Percentiles rank a stretch among this genome's conserved stretches.
Conservation (phyloP, 2,113 vertebrate species). For the Bungarus multicinctus region DNA sequence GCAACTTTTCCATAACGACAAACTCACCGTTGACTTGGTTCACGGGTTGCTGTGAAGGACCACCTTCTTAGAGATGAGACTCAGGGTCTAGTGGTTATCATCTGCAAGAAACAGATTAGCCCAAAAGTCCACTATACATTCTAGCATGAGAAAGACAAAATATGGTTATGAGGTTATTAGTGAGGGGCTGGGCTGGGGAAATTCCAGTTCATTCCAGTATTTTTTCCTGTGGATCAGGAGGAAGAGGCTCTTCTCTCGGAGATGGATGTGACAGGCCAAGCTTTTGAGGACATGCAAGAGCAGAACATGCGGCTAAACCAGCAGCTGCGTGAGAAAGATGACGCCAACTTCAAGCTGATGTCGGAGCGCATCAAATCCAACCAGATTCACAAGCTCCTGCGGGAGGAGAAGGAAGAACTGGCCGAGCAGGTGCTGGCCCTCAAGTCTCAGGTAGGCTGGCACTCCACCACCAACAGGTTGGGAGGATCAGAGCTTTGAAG, state of each 20-base stretch:
- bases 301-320: slow-evolving; percentile 90
- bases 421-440: slow-evolving; percentile 89
- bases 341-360: slow-evolving; percentile 96
- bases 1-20: neutral
- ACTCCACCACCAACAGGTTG: rapidly evolving
- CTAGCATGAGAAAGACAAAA: neutral
- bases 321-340: slow-evolving; percentile 90
- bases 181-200: neutral
- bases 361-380: slow-evolving; percentile 94
- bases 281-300: slow-evolving; percentile 96
- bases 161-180: neutral
- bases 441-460: slow-evolving; percentile 82
- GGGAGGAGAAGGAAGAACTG: slow-evolving; percentile 91
- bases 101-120: no score
- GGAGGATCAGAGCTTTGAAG: neutral
- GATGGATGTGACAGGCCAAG: slow-evolving; percentile 94
- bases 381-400: slow-evolving; percentile 92
- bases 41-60: neutral
- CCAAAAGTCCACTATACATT: neutral
- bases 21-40: neutral
- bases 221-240: slow-evolving; percentile 68
- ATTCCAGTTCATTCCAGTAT: neutral
- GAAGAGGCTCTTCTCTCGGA: slow-evolving; percentile 91
- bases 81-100: neutral
- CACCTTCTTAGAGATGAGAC: neutral